A percentile compares a stretch with the other conserved stretches of the same genome.
phyloP scores from a whole-genome alignment of 2,797 vertebrate species.

The Gadopsis marmoratus region DNA sequence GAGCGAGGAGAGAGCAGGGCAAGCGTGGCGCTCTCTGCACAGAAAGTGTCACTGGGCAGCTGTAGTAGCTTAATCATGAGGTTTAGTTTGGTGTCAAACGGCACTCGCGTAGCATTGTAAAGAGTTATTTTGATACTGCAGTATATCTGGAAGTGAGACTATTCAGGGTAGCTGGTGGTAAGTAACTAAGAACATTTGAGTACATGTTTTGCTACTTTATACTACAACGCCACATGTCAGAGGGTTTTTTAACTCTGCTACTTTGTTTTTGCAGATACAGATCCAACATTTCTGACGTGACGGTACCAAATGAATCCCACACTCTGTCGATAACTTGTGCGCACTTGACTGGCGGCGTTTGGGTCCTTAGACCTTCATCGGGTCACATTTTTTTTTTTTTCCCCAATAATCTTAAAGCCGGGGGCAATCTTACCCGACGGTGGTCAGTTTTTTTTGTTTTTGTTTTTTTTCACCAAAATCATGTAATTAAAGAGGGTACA shows the following conservation, averaged over 20 bases:
- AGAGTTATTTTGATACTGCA: slow-evolving; percentile 1
- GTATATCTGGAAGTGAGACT: neutral
- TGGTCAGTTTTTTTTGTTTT: neutral
- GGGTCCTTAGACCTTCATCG: neutral
- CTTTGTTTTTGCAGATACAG: too few relatives aligned
- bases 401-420: neutral
- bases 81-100: slow-evolving; percentile 50
- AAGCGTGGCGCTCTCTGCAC: neutral
- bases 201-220: neutral
- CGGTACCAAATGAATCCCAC: neutral
- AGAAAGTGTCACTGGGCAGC: slow-evolving; percentile 56
- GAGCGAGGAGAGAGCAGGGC: slow-evolving; percentile 57
- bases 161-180: neutral
- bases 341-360: neutral
- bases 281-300: neutral
- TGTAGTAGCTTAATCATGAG: slow-evolving; percentile 52
- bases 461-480: too few relatives aligned
- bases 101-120: slow-evolving; percentile 4
- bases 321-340: neutral
- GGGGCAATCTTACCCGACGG: too few relatives aligned
- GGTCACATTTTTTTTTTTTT: neutral
- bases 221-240: neutral
- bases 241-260: too few relatives aligned
- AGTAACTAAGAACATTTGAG: neutral
- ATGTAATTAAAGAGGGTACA: fast-evolving